Base-by-base conservation (phyloP, 2,888 invertebrate species). In the Koerneria pararmatus region DNA sequence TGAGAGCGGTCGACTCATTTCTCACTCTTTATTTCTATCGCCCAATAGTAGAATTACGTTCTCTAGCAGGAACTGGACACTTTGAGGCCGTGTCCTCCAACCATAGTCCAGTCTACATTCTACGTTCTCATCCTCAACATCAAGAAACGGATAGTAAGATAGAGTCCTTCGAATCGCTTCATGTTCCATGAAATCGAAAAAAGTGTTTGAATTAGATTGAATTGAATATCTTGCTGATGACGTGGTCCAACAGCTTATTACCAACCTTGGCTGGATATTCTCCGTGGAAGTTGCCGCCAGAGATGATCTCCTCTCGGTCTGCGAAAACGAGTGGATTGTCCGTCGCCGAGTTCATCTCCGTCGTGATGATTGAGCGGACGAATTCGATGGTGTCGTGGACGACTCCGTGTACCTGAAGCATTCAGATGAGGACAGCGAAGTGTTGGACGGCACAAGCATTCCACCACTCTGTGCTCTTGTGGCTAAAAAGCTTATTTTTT, bases 241-340 rank as follows among this genome's bases (percentile, higher is more conserved):
- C n/a, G n/a, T n/a, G n/a, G n/a, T n/a, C n/a, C n/a, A n/a, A n/a
- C n/a, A n/a, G n/a, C n/a, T n/a, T n/a, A 32, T 27, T 2, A 22
- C 66, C 69, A 68, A 86, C 87, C 84, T 89, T 89, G 11, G 89
- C 89, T 3, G 89, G 89, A 79, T 89, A 89, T 83, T 89, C 89
- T 5, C 89, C 89, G 76, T 89, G 89, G 82, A 89, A 89, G 82
- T 89, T 89, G 56, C 89, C 89, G 4, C 88, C 88, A 5, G 89
- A 88, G 67, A 89, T 87, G 56, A 89, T 88, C 80, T 89, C 88
- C 41, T 86, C 87, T 22, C 86, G 79, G 60, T 86, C 86, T 2
- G 85, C 83, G 78, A 87, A 85, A 24, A 87, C 87, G 66, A 87
- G 87, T 6, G 64, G 64, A 64, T 64, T 64, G 31, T 64, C 64